Base-by-base conservation (phyloP, 2,888 invertebrate species). In the Ornithoptera alexandrae region DNA sequence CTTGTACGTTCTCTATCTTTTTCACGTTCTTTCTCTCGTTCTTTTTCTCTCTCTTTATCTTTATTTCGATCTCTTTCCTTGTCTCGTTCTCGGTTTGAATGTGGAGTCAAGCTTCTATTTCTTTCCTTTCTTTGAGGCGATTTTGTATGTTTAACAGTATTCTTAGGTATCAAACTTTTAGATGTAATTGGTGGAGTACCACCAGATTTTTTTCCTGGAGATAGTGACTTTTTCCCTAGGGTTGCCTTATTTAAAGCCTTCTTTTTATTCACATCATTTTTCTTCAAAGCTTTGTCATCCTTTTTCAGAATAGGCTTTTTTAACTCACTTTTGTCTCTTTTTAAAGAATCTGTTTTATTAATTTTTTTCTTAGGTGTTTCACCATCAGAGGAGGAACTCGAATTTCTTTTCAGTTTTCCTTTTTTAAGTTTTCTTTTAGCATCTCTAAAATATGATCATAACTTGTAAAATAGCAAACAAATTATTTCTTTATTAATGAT, bases 351-450 rank as follows among this genome's bases (percentile, higher is more conserved):
- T 74, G 71, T 80, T 87, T 92, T 93, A 30, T 88, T 76, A 74
- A 93, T 91, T 79, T 94, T 94, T 78, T 94, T 94, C 80, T 93
- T 93, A 42, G 89, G 89, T 58, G 92, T 90, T 74, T 94, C 94
- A 68, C 93, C 93, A 73, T 95, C 96, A 5, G 96, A 95, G 15
- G 95, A 95, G 20, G 93, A 94, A 78, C 94, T 94, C 0, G 94
- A 94, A 78, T 94, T 93, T 53, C 95, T 87, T 81, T 94, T 94
- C 58, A 92, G 81, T 79, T 94, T 94, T 64, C 92, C 90, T 66
- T 93, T 93, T 74, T 91, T 92, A 72, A 76, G 86, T 87, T 88
- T 94, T 85, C 92, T 91, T 72, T 93, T 92, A 71, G 89, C 82
- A 72, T 88, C 89, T 77, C 93, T 93, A 78, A 60, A 70, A 84